phyloP scores from a whole-genome alignment of 2,888 invertebrate genomes.

The Acleris cristana region DNA sequence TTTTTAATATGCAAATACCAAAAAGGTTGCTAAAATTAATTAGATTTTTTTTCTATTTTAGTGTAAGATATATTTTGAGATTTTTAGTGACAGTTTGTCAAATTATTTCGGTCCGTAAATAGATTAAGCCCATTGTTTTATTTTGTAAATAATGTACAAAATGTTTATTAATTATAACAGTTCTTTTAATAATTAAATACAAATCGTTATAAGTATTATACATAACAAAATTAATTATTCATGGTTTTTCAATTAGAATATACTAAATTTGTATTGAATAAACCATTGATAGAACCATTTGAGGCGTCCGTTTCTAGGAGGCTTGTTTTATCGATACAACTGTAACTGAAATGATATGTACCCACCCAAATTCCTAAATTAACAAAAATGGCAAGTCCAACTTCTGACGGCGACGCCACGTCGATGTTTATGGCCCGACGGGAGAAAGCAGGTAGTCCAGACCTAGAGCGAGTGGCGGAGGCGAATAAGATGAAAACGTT shows the following conservation, averaged over 20 bases:
- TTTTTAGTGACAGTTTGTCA: constrained; percentile 12
- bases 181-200: constrained; percentile 13
- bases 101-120: constrained; percentile 33
- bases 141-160: constrained; percentile 44
- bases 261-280: constrained; percentile 19
- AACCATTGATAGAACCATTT: constrained; percentile 15
- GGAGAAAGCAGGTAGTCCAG: constrained; percentile 59
- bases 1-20: not conserved
- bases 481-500: constrained; percentile 59
- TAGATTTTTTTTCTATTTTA: constrained; percentile 26
- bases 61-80: not conserved
- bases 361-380: constrained; percentile 3
- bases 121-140: constrained; percentile 43
- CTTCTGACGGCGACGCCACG: constrained; percentile 61
- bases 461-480: constrained; percentile 46
- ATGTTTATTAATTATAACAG: constrained; percentile 13
- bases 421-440: constrained; percentile 73
- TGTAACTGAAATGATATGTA: constrained; percentile 12
- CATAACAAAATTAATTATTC: constrained; percentile 33
- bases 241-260: not conserved
- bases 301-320: constrained; percentile 47
- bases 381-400: constrained; percentile 65
- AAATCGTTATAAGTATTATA: not conserved
- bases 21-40: constrained; percentile 40
- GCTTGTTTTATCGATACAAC: constrained; percentile 51